phyloP scores from a whole-genome alignment of 2,797 vertebrate species.

The Hirundo rustica region DNA sequence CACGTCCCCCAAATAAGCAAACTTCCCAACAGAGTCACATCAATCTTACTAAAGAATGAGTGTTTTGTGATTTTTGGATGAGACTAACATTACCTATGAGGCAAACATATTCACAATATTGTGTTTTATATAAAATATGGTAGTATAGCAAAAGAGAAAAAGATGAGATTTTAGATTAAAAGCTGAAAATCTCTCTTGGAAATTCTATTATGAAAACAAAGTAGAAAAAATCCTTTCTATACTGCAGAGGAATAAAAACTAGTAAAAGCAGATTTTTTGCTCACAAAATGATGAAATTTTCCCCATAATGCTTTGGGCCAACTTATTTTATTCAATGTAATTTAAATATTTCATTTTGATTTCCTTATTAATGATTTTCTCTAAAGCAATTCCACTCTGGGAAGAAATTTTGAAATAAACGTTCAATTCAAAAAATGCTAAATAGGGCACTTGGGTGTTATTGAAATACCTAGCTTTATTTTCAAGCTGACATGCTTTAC shows the following conservation, averaged over 20 bases:
- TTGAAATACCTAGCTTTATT: constrained; percentile 52
- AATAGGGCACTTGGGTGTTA: constrained; percentile 48
- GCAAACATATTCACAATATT: not conserved
- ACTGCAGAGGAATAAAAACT: not conserved
- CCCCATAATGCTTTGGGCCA: constrained; percentile 11
- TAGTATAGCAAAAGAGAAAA: not conserved
- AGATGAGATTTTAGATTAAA: not conserved
- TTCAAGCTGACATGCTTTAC: constrained; percentile 39
- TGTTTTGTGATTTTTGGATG: not conserved
- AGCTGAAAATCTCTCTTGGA: not conserved
- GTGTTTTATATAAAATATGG: not conserved
- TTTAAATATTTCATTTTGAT: constrained; percentile 63
- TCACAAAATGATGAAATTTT: constrained; percentile 12
- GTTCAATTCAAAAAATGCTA: constrained; percentile 37
- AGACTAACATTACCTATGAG: not conserved
- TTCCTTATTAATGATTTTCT: constrained; percentile 52
- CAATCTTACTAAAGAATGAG: not conserved
- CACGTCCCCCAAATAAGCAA: not conserved
- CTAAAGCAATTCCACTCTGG: constrained; percentile 30
- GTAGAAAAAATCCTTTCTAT: not conserved
- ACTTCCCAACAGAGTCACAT: not conserved
- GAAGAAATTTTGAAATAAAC: constrained; percentile 53
- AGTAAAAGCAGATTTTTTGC: not conserved
- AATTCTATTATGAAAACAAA: constrained; percentile 4
- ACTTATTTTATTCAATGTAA: constrained; percentile 24